Percentiles rank a stretch among this genome's conserved stretches.
These are phyloP conservation scores for Amiota communis DNA, from an alignment of 2,888 invertebrate species.

Conservation along the genomic window DNA sequence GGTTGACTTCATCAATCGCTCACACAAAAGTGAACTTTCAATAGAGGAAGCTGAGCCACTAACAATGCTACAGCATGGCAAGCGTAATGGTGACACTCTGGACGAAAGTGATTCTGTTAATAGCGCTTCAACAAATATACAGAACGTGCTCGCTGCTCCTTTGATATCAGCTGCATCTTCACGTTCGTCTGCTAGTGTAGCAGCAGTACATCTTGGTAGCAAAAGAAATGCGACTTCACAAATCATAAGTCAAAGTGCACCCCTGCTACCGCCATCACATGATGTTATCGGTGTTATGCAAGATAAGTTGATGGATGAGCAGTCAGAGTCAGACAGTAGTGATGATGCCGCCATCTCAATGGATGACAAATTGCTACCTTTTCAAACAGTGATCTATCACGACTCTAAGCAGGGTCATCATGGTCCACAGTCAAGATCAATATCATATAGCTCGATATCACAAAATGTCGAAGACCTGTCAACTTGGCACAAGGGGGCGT, in stretches of 20 bases:
- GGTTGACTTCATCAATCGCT: conserved; percentile 72
- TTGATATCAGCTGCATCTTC: conserved; percentile 72
- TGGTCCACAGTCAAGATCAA: conserved; percentile 74
- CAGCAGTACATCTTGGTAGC: conserved; percentile 34
- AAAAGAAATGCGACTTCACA: conserved; percentile 36
- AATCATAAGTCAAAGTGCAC: conserved; percentile 43
- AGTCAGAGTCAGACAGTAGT: not conserved
- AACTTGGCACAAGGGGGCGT: conserved; percentile 56
- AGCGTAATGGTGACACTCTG: conserved; percentile 45
- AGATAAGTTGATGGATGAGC: not conserved
- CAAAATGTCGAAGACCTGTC: conserved; percentile 68
- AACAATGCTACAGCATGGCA: conserved; percentile 61
- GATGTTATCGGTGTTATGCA: conserved; percentile 30
- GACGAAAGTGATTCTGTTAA: conserved; percentile 63
- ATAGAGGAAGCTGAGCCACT: conserved; percentile 77
- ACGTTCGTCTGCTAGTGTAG: conserved; percentile 40
- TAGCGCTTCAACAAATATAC: conserved; percentile 69
- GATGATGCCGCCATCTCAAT: conserved; percentile 33
- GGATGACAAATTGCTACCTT: conserved; percentile 73
- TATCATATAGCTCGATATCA: conserved; percentile 76
- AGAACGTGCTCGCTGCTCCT: conserved; percentile 72
- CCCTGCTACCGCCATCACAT: conserved; percentile 22
- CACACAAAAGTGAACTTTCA: conserved; percentile 77
- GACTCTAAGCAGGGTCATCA: conserved; percentile 69
- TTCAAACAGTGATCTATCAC: conserved; percentile 75